Percentiles rank a stretch among this genome's conserved stretches.
Conservation (phyloP, 23 tunicate genomes). For the Diplosoma virens region DNA sequence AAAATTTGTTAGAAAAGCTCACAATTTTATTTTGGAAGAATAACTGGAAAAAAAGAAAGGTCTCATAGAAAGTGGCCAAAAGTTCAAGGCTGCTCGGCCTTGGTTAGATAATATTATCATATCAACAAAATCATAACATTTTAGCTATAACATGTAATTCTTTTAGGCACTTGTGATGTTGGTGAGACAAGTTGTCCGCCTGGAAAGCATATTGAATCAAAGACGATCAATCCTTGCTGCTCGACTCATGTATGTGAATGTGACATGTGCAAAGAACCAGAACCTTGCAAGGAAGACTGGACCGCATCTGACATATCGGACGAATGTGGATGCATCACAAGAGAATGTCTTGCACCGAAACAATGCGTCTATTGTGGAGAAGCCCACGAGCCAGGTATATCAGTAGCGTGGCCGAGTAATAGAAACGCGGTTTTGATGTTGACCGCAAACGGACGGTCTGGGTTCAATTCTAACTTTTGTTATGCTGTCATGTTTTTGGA, state of each 20-base stretch:
- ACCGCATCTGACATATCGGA: constrained; percentile 42
- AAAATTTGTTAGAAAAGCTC: too few relatives aligned
- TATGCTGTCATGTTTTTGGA: too few relatives aligned
- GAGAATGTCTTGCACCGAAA: constrained; percentile 65
- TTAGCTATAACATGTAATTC: too few relatives aligned
- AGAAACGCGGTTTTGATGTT: too few relatives aligned
- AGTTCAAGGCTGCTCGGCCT: too few relatives aligned
- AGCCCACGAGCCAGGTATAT: constrained; percentile 73
- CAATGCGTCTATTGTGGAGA: constrained; percentile 59
- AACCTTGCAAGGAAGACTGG: constrained; percentile 82
- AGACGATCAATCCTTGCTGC: constrained; percentile 75
- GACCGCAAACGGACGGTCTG: too few relatives aligned
- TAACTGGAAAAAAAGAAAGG: too few relatives aligned
- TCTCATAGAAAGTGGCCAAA: too few relatives aligned
- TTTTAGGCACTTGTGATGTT: constrained; percentile 51
- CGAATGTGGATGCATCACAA: constrained; percentile 72
- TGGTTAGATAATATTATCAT: too few relatives aligned
- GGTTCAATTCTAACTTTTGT: too few relatives aligned
- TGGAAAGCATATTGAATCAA: constrained; percentile 52
- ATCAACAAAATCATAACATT: too few relatives aligned
- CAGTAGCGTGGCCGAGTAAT: background rate
- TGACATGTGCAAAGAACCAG: constrained; percentile 60
- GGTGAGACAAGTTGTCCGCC: constrained; percentile 64
- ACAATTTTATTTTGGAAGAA: too few relatives aligned
- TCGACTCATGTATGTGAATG: constrained; percentile 74